A percentile compares a stretch with the other conserved stretches of the same genome.
Evolutionary conservation across 2,797 vertebrate genomes (phyloP).

Genomic region (Ciconia nigra): DNA sequence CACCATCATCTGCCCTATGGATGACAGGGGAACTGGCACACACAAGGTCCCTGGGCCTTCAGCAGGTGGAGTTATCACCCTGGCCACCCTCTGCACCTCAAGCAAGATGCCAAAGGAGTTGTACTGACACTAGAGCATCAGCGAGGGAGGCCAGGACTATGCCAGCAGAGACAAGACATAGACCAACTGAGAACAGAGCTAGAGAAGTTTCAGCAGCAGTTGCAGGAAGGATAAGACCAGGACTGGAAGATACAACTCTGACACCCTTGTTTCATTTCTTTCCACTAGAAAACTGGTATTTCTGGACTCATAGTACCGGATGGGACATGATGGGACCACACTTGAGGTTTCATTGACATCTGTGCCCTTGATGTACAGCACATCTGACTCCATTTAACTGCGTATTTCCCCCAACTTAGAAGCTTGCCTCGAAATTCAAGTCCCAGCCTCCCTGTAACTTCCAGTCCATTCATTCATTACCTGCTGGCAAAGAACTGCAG

Average conservation of each 20-base stretch:
- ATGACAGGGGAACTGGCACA: neutral
- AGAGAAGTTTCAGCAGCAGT: neutral
- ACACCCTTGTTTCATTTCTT: neutral
- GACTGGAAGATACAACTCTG: neutral
- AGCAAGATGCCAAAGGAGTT: neutral
- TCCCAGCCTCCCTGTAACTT: neutral
- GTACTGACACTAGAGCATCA: neutral
- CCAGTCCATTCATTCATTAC: neutral
- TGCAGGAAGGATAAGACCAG: neutral
- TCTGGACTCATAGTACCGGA: neutral
- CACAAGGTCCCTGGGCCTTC: neutral
- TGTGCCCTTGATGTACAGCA: neutral
- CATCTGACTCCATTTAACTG: neutral
- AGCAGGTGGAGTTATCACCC: neutral
- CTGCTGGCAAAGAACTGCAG: neutral
- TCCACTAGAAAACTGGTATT: neutral
- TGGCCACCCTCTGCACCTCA: neutral
- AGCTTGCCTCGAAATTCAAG: neutral
- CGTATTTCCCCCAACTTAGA: neutral
- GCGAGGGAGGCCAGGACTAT: neutral
- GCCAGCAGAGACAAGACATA: neutral
- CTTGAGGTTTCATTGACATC: neutral
- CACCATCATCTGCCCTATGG: neutral
- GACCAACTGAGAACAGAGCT: neutral
- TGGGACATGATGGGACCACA: neutral